Conservation (phyloP, 2,888 invertebrate species). For the Parnassius orleans region DNA sequence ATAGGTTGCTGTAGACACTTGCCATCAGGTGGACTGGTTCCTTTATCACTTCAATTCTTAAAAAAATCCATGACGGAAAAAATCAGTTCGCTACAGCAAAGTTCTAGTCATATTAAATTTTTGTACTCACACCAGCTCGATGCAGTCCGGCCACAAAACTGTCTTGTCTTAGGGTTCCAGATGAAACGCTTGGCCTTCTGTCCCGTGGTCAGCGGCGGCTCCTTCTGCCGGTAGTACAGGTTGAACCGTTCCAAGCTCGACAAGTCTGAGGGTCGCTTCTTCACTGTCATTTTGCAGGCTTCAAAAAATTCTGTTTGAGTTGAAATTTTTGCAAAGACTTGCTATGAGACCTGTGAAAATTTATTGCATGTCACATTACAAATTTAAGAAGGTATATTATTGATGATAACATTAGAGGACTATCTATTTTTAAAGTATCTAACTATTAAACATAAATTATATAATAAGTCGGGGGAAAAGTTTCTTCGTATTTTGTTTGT, state of each 20-base stretch:
- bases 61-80: background rate
- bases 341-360: background rate
- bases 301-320: background rate
- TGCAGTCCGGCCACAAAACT: constrained; percentile 88
- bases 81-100: background rate
- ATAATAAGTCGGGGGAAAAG: too few species aligned
- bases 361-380: too few species aligned
- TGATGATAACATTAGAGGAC: too few species aligned
- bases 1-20: too few species aligned
- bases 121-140: constrained; percentile 90
- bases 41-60: too few species aligned
- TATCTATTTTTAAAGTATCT: too few species aligned
- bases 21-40: too few species aligned
- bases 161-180: constrained; percentile 87
- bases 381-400: too few species aligned
- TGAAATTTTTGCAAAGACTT: background rate
- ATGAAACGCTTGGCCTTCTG: constrained; percentile 84
- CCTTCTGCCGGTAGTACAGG: constrained; percentile 84
- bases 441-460: too few species aligned
- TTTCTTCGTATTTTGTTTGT: too few species aligned
- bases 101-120: background rate
- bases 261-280: constrained; percentile 78
- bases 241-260: constrained; percentile 82
- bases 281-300: constrained; percentile 71
- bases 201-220: constrained; percentile 78